phyloP scores from a whole-genome alignment of 2,113 vertebrate species.

The Climacteris rufus region DNA sequence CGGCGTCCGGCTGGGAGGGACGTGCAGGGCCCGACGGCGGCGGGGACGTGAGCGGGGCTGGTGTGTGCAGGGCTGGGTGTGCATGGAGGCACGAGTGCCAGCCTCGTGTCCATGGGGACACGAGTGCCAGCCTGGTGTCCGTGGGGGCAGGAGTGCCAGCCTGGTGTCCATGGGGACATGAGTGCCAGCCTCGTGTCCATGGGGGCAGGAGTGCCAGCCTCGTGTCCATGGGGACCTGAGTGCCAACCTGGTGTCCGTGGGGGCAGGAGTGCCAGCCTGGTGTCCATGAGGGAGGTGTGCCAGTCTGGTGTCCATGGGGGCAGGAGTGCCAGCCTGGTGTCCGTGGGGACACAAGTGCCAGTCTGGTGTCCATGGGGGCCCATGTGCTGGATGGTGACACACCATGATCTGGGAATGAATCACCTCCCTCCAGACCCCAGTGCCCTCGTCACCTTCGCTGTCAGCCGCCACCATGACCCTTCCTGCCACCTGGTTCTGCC shows the following conservation, averaged over 20 bases:
- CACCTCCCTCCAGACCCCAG: fast-evolving
- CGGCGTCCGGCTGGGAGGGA: background rate
- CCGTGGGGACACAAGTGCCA: fast-evolving
- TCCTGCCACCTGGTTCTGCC: background rate
- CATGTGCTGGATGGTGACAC: fast-evolving
- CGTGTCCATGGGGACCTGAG: fast-evolving
- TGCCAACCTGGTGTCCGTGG: too few relatives aligned
- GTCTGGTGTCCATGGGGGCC: fast-evolving
- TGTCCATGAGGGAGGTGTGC: background rate
- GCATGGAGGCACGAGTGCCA: fast-evolving
- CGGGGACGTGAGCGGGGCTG: background rate
- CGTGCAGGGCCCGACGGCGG: background rate
- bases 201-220: too few relatives aligned
- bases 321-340: background rate
- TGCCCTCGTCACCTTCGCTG: background rate
- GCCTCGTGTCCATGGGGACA: fast-evolving
- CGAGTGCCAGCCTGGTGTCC: fast-evolving
- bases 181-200: too few relatives aligned
- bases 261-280: too few relatives aligned
- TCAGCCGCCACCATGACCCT: background rate
- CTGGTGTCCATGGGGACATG: background rate
- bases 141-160: fast-evolving
- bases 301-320: fast-evolving
- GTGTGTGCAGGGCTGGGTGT: fast-evolving
- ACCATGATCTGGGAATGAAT: fast-evolving